Percentiles rank a stretch among this genome's conserved stretches.
Conservation (phyloP, 2,888 invertebrate genomes). For the Leptodirus hochenwartii region DNA sequence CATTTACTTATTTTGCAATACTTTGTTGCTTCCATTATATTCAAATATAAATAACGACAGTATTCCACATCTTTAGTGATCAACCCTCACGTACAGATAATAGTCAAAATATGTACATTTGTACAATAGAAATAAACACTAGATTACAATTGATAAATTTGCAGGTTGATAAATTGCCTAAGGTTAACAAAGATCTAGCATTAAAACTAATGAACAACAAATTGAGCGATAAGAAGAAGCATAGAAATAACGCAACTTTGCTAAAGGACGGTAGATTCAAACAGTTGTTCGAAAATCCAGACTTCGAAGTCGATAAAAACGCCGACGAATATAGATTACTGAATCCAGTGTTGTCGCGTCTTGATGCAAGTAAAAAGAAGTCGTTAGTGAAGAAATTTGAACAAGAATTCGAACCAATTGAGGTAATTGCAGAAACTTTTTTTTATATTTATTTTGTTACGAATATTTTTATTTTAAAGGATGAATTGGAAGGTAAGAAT, state of each 20-base stretch:
- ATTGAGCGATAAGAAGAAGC: constrained; percentile 32
- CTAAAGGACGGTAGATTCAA: constrained; percentile 81
- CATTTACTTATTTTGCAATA: too few relatives aligned
- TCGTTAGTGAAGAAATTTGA: constrained; percentile 36
- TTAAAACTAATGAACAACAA: constrained; percentile 60
- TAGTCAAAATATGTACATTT: too few relatives aligned
- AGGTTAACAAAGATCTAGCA: constrained; percentile 79
- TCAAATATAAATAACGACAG: too few relatives aligned
- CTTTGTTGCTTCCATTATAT: too few relatives aligned
- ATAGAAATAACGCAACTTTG: constrained; percentile 42
- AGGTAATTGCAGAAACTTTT: constrained; percentile 18
- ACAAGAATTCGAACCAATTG: constrained; percentile 33
- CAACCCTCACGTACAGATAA: too few relatives aligned
- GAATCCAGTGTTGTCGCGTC: constrained; percentile 72
- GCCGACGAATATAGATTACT: constrained; percentile 74
- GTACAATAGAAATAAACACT: too few relatives aligned
- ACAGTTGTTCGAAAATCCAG: constrained; percentile 77
- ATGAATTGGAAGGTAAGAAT: constrained; percentile 26
- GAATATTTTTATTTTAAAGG: constrained; percentile 18
- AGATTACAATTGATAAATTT: too few relatives aligned
- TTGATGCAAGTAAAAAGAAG: constrained; percentile 52
- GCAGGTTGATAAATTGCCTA: constrained; percentile 67
- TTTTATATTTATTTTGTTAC: constrained; percentile 6
- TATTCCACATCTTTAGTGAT: too few relatives aligned
- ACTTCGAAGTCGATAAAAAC: constrained; percentile 77